phyloP scores from a whole-genome alignment of 2,888 invertebrate genomes.

The Flabesymbios commensalis region DNA sequence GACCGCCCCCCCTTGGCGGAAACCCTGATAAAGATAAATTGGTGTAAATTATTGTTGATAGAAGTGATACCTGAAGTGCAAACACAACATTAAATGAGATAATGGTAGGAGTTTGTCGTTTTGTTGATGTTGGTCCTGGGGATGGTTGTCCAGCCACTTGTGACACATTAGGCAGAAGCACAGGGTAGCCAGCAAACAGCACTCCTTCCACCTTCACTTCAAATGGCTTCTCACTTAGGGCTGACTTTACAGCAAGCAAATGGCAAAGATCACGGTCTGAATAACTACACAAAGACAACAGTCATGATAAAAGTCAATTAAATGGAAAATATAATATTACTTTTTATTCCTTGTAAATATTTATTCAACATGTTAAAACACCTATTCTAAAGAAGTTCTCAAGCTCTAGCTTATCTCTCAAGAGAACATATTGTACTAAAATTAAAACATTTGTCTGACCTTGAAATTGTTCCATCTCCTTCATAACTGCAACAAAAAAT shows the following conservation, averaged over 20 bases:
- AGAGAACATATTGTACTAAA: too few relatives aligned
- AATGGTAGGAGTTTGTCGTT: conserved; percentile 48
- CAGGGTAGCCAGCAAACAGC: conserved; percentile 92
- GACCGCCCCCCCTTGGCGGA: too few relatives aligned
- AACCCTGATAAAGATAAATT: neutral
- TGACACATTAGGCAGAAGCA: conserved; percentile 59
- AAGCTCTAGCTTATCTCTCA: too few relatives aligned
- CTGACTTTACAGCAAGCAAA: conserved; percentile 73
- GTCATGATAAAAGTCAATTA: neutral
- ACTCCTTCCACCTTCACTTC: conserved; percentile 95
- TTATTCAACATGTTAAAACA: too few relatives aligned
- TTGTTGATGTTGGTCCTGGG: neutral
- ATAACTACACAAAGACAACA: conserved; percentile 34
- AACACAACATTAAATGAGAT: conserved; percentile 81
- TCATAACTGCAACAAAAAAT: too few relatives aligned
- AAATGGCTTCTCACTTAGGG: conserved; percentile 87
- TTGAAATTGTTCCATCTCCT: too few relatives aligned
- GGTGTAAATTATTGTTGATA: neutral
- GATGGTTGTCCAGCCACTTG: conserved; percentile 17
- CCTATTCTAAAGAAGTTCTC: too few relatives aligned
- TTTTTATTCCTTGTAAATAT: too few relatives aligned
- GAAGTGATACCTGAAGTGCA: conserved; percentile 58
- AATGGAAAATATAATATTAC: too few relatives aligned
- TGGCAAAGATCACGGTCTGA: conserved; percentile 44
- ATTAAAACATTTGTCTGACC: too few relatives aligned